Evolutionary conservation across 2,797 vertebrate genomes (phyloP), one percentile per base, ranked within the genome.

Genomic region (Cryptoblepharus egeriae): DNA sequence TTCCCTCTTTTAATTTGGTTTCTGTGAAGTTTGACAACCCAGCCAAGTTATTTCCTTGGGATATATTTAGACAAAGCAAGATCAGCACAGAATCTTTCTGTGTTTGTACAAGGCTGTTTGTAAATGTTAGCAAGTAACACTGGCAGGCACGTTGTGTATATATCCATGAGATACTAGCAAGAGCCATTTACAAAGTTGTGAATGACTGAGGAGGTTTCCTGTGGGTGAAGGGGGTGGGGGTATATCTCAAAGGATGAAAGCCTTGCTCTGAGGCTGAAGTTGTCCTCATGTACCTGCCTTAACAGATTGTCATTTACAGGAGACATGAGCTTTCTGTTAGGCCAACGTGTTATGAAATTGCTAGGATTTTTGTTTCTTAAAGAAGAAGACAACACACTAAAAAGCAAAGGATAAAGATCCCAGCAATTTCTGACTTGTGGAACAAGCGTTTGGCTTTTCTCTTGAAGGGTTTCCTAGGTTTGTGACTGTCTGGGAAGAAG

Each of bases 11-110:
- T 87, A 91, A 91, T 91, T 88, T 35, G 26, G 86, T 89, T 80
- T 83, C 92, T 92, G 92, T 88, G 94, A 94, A 93, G 92, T 94
- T 90, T 95, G 92, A 92, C 91, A 87, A 85, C 71, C 65, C 90
- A 92, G 95, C 94, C 93, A 94, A 94, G 89, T 92, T 95, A 90
- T 92, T 94, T 95, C 93, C 92, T 94, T 91, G 90, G 90, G 92
- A 93, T 96, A 94, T 95, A 94, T 96, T 95, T 96, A 95, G 94
- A 91, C 91, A 91, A 92, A 91, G 92, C 87, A 86, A 94, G 92
- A 93, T 92, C 94, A 94, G 91, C 68, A 86, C 87, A 93, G 92
- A 88, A 61, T 79, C 57, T 37, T 89, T 79, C 77, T 88, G 83
- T 95, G 80, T 95, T 95, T 95, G 93, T 90, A 90, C 88, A 92